Evolutionary conservation across 2,888 invertebrate genomes (phyloP).

Genomic region (Piscicola geometra): DNA sequence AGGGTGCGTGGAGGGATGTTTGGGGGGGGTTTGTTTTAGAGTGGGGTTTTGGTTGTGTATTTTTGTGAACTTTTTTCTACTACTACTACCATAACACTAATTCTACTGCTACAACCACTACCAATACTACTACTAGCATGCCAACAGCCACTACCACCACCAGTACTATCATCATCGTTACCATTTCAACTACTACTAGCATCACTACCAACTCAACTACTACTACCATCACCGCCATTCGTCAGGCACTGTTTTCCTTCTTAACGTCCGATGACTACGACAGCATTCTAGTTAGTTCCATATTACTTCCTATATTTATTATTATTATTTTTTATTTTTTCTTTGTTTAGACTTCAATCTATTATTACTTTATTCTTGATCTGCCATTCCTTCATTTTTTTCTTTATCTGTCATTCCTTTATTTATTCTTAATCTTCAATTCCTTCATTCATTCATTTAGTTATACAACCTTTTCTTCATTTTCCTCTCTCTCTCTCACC

Average conservation of each 20-base stretch:
- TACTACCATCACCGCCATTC: not conserved
- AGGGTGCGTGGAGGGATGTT: conserved; percentile 58
- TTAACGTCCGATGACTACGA: not conserved
- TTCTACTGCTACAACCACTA: no score
- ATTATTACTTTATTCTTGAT: not conserved
- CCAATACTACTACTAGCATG: no score
- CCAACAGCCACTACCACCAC: no score
- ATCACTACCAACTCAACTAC: no score
- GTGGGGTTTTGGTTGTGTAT: not conserved
- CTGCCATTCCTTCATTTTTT: no score
- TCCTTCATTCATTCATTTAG: not conserved
- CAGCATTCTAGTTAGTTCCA: not conserved
- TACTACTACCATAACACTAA: no score
- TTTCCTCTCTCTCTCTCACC: no score
- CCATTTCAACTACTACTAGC: no score
- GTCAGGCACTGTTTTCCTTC: not conserved
- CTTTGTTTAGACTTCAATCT: not conserved
- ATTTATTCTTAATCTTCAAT: not conserved
- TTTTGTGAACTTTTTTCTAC: not conserved
- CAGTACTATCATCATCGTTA: no score
- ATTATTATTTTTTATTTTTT: not conserved
- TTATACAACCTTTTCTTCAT: no score
- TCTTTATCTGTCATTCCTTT: not conserved
- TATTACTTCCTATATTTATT: not conserved
- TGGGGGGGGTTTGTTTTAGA: not conserved